Conservation (phyloP, 2,113 vertebrate genomes). For the Odobenus rosmarus region DNA sequence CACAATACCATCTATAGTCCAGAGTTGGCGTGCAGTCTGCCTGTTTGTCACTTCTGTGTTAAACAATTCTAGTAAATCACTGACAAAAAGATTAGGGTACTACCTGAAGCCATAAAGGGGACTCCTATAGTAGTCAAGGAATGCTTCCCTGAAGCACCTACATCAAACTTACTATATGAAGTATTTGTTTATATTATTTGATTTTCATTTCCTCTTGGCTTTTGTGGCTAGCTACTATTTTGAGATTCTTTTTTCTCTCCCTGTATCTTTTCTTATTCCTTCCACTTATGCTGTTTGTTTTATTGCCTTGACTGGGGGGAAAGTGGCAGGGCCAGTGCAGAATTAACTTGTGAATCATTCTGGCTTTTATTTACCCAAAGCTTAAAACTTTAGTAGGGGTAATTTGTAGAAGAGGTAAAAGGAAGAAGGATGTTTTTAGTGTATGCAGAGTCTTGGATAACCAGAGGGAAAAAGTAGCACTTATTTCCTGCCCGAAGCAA, state of each 20-base stretch:
- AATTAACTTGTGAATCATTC: constrained; percentile 45
- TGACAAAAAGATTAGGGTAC: background rate
- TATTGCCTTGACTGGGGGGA: background rate
- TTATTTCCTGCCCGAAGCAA: background rate
- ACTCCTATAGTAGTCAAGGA: background rate
- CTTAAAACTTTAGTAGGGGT: background rate
- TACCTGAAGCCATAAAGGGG: background rate
- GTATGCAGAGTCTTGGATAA: background rate
- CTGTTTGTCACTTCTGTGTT: background rate
- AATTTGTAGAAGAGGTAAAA: constrained; percentile 27
- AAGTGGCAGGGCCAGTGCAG: background rate
- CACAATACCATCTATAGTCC: background rate
- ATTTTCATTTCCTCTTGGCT: background rate
- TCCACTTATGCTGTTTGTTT: background rate
- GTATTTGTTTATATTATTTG: background rate
- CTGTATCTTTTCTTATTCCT: background rate
- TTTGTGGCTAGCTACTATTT: background rate
- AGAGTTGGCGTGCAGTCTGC: background rate
- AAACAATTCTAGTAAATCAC: background rate
- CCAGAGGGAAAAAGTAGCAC: background rate
- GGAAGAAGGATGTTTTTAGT: background rate
- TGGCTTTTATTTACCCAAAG: constrained; percentile 54
- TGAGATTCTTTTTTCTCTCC: background rate
- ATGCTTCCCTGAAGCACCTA: background rate
- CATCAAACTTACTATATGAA: background rate